Conservation (phyloP, 2,888 invertebrate species). For the Drosophila planitibia region DNA sequence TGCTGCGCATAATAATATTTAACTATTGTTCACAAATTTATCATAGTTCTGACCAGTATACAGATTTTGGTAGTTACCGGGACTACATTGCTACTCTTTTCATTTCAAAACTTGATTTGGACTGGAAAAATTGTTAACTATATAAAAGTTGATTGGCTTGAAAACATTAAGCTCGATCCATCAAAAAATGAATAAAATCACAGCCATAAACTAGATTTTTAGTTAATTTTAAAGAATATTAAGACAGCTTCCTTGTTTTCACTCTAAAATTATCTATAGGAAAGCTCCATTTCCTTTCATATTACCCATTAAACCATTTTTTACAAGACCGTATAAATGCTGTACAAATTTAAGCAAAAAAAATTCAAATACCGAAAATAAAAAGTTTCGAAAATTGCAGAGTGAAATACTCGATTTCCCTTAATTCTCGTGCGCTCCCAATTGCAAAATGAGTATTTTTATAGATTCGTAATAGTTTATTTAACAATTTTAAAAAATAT, state of each 20-base stretch:
- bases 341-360: background rate
- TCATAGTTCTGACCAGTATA: background rate
- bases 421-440: background rate
- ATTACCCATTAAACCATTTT: background rate
- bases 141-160: background rate
- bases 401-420: background rate
- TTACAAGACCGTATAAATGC: background rate
- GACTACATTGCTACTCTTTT: background rate
- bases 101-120: background rate
- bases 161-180: background rate
- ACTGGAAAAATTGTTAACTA: background rate
- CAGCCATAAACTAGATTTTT: background rate
- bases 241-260: background rate
- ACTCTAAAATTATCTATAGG: background rate
- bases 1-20: background rate
- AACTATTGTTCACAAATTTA: background rate
- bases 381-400: background rate
- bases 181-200: background rate
- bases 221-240: background rate
- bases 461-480: constrained; percentile 37
- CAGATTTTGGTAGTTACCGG: background rate
- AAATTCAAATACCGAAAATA: background rate
- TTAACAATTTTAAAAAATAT: constrained; percentile 39
- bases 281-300: background rate
- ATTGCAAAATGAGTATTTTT: constrained; percentile 8